Evolutionary conservation across 2,113 vertebrate genomes (phyloP).

Genomic region (Oncorhynchus kisutch): DNA sequence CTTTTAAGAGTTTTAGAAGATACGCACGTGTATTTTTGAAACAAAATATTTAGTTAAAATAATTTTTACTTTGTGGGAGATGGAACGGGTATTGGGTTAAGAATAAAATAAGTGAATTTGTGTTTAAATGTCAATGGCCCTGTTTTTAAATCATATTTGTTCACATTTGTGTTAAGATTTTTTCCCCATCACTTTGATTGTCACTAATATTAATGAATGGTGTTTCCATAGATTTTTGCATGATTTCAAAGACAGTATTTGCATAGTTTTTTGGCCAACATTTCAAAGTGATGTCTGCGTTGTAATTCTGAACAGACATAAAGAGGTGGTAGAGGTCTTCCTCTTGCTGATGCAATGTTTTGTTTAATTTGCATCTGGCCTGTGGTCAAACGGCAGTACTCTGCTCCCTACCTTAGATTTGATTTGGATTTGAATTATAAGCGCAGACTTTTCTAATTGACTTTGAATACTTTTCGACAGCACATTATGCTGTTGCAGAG

Average conservation of each 20-base stretch:
- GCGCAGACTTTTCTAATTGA: not conserved
- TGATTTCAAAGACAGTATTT: not conserved
- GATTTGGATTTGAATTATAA: not conserved
- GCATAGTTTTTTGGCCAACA: not conserved
- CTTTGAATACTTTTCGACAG: not conserved
- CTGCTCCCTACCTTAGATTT: not conserved
- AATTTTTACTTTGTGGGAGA: constrained; percentile 17
- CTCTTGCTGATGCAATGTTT: not conserved
- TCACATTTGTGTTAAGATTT: too few species aligned
- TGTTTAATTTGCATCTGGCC: not conserved
- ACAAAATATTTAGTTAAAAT: constrained; percentile 21
- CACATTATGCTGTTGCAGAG: not conserved
- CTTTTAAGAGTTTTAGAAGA: constrained; percentile 3
- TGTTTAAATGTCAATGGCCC: not conserved
- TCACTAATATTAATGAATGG: not conserved
- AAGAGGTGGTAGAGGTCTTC: not conserved
- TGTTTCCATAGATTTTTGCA: not conserved
- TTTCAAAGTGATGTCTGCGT: not conserved
- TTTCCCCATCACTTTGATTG: not conserved
- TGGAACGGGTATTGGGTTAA: constrained; percentile 27
- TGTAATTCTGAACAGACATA: not conserved
- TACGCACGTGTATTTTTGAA: too few species aligned
- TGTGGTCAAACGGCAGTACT: not conserved
- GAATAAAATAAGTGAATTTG: too few species aligned
- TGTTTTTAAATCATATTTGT: not conserved